phyloP scores from a whole-genome alignment of 1,140 invertebrate species.

The Cataglyphis hispanica region DNA sequence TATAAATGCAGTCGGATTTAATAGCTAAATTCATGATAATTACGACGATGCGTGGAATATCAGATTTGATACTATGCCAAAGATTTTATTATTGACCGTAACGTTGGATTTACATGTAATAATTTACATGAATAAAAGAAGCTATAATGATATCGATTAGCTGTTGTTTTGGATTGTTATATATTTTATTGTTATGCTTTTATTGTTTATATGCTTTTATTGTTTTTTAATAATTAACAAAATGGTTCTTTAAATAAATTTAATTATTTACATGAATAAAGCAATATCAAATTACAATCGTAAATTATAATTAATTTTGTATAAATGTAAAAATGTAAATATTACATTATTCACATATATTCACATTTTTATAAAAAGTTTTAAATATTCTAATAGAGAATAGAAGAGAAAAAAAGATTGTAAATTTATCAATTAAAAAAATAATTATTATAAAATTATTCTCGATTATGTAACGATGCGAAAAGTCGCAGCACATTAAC shows the following conservation, averaged over 20 bases:
- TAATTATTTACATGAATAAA: conserved; percentile 14
- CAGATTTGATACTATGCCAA: conserved; percentile 68
- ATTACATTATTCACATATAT: not conserved
- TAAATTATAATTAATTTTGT: not conserved
- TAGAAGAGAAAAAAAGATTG: not conserved
- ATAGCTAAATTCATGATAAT: conserved; percentile 63
- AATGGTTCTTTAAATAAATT: conserved; percentile 3
- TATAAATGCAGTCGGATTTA: conserved; percentile 54
- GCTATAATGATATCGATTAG: conserved; percentile 29
- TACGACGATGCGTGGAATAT: conserved; percentile 63
- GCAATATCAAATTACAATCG: not conserved
- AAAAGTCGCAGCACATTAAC: not conserved
- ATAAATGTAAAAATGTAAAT: not conserved
- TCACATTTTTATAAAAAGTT: not conserved
- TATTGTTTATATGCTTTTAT: conserved; percentile 32
- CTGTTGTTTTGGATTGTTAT: conserved; percentile 35
- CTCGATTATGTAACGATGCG: not conserved
- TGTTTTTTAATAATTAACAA: conserved; percentile 38
- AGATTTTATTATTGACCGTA: conserved; percentile 76
- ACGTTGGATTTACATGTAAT: conserved; percentile 64
- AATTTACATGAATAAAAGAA: conserved; percentile 54
- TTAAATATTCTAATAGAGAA: not conserved
- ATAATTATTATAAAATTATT: conserved; percentile 3
- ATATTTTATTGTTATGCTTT: too few species aligned
- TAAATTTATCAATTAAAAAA: conserved; percentile 16